phyloP scores from a whole-genome alignment of 2,113 vertebrate species.

The Gorsachius goisagi region DNA sequence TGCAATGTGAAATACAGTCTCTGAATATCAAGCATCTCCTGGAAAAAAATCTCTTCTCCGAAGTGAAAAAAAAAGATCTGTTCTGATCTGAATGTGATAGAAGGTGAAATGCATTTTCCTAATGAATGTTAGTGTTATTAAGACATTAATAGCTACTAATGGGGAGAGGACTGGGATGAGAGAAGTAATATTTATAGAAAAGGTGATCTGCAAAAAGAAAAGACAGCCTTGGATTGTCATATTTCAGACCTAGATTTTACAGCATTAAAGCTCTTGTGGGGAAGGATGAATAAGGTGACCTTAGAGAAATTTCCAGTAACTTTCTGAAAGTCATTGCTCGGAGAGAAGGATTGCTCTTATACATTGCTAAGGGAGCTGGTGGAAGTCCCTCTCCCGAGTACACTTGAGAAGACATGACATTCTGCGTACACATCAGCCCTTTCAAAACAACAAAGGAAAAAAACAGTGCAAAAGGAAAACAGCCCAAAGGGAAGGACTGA shows the following conservation, averaged over 20 bases:
- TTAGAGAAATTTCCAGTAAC: neutral
- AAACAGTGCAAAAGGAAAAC: neutral
- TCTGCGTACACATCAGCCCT: neutral
- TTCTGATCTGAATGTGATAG: neutral
- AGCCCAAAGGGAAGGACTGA: neutral
- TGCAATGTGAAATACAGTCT: conserved; percentile 11
- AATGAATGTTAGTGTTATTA: conserved; percentile 8
- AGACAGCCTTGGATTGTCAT: neutral
- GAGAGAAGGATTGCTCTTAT: neutral
- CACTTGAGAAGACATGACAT: neutral
- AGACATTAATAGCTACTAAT: conserved; percentile 29
- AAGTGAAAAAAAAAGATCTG: neutral
- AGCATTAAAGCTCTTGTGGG: neutral
- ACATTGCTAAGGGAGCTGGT: neutral
- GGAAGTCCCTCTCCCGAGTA: neutral
- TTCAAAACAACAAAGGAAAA: neutral
- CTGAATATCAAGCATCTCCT: conserved; percentile 13
- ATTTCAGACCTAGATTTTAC: neutral
- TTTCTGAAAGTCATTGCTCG: neutral
- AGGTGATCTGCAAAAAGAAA: neutral
- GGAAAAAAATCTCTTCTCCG: neutral
- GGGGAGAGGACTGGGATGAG: neutral
- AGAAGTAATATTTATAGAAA: neutral
- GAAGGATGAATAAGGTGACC: conserved; percentile 9
- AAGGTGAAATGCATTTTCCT: conserved; percentile 35